Evolutionary conservation across 2,888 invertebrate species (phyloP), one percentile per base, ranked within the genome.

Genomic region (Ligdia adustata): DNA sequence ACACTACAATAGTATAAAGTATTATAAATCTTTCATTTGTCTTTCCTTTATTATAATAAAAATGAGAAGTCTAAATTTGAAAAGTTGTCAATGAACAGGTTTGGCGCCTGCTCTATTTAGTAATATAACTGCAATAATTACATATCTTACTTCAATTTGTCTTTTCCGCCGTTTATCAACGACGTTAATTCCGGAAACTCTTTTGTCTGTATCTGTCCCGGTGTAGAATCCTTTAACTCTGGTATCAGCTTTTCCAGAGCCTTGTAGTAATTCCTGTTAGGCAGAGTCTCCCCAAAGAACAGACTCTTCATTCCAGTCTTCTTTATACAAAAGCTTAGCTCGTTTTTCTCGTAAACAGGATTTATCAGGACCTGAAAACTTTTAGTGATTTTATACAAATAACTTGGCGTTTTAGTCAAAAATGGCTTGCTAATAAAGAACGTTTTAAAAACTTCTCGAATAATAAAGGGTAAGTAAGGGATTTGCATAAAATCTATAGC

Each of bases 251-350:
- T 69, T 16, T 79, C 82, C 32, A 97, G 61, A 62, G 92, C 91
- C 1, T 91, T 75, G 57, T 94, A 93, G 70, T 95, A 97, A 64
- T 95, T 87, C 53, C 94, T 93, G 0, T 84, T 92, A 53, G 92
- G 92, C 64, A 93, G 92, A 9, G 72, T 82, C 13, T 93, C 92
- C 0, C 94, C 92, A 2, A 94, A 90, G 0, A 98, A 71, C 0
- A 97, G 69, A 2, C 93, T 93, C 67, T 93, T 94, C 14, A 94
- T 84, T 0, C 91, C 92, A 0, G 95, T 94, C 82, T 96, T 95
- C 34, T 93, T 92, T 7, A 98, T 72, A 47, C 94, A 94, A 72
- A 93, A 96, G 41, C 92, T 90, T 1, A 98, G 65, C 74, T 98
- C 98, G 0, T 83, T 71, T 4, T 92, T 86, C 69, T 93, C 92